Base-by-base conservation (phyloP, 1,140 invertebrate genomes). In the Zaprionus kolodkinae region DNA sequence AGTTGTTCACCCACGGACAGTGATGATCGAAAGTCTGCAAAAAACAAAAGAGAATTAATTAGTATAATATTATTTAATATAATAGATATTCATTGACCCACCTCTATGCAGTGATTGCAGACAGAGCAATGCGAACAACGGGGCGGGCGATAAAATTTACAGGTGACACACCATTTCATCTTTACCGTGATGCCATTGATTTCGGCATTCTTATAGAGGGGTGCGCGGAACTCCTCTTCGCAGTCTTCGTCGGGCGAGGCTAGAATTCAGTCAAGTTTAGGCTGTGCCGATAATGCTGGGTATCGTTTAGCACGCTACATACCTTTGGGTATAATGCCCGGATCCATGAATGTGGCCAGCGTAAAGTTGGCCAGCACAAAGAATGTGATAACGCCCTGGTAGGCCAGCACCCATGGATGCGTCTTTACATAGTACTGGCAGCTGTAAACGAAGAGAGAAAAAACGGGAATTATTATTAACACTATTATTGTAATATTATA, bases 131-230 rank as follows among this genome's bases (percentile, higher is more conserved):
- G 99, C 59, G 98, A 99, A 94, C 98, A 99, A 92, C 99, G 95
- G 66, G 99, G 99, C 91, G 99, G 98, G 85, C 99, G 95, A 93
- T 99, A 99, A 94, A 99, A 99, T 94, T 99, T 98, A 94, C 99
- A 99, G 2, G 99, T 99, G 66, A 98, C 96, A 94, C 99, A 99
- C 99, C 99, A 99, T 94, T 99, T 99, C 98, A 99, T 99, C 72
- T 98, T 96, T 45, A 99, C 98, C 15, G 97, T 99, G 67, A 99
- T 99, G 62, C 98, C 98, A 94, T 99, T 98, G 68, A 99, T 99
- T 93, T 99, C 98, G 65, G 99, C 97, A 93, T 97, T 99, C 94
- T 99, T 99, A 92, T 99, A 99, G 57, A 99, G 94, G 6, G 99
- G 99, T 68, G 98, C 98, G 84, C 98, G 94, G 91, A 99, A 98